A percentile compares a stretch with the other conserved stretches of the same genome.
Conservation (phyloP, 2,113 vertebrate genomes). For the Datnioides undecimradiatus region DNA sequence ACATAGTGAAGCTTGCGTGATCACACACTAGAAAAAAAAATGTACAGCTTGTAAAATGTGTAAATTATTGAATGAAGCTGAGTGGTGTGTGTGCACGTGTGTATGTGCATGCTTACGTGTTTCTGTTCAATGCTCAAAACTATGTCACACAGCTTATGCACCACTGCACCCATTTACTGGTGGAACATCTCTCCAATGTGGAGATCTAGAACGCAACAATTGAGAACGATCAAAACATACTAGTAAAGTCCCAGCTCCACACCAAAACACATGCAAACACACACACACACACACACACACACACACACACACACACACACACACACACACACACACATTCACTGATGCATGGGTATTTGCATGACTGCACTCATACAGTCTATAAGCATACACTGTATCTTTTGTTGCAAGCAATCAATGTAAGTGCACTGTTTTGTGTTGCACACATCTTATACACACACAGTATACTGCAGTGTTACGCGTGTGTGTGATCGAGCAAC, state of each 20-base stretch:
- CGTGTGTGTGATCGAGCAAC: constrained; percentile 29
- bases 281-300: constrained; percentile 33
- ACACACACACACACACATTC: constrained; percentile 26
- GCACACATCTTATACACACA: constrained; percentile 16
- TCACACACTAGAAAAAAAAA: not conserved
- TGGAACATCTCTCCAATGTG: constrained; percentile 63
- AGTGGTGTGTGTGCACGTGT: constrained; percentile 7
- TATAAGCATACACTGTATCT: constrained; percentile 35
- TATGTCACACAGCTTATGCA: constrained; percentile 76
- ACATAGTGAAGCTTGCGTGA: constrained; percentile 1
- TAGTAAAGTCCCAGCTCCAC: constrained; percentile 42
- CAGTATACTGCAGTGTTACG: constrained; percentile 18
- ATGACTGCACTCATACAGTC: constrained; percentile 37
- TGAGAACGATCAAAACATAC: constrained; percentile 81
- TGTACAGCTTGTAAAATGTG: constrained; percentile 10
- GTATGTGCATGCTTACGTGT: constrained; percentile 5
- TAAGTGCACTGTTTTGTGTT: constrained; percentile 60
- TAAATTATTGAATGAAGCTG: constrained; percentile 61
- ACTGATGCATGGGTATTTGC: constrained; percentile 55
- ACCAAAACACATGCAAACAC: constrained; percentile 47
- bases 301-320: constrained; percentile 26
- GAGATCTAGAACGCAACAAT: constrained; percentile 73
- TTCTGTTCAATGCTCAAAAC: constrained; percentile 55
- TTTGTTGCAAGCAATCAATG: constrained; percentile 49
- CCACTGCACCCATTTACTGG: constrained; percentile 74